Conservation (phyloP, 2,797 vertebrate genomes). For the Schizothorax lantsangensis region DNA sequence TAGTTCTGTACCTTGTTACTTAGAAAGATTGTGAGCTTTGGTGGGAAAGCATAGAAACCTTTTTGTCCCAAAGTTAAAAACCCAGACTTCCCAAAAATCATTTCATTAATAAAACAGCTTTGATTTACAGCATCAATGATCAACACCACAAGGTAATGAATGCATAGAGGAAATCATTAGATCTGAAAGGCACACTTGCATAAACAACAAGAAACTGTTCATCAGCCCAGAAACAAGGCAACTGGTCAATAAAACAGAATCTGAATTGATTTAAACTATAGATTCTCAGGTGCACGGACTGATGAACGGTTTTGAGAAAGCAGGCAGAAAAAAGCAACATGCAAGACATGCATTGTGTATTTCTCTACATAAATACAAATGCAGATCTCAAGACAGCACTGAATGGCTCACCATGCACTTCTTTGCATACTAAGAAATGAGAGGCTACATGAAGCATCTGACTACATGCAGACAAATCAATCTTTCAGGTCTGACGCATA, state of each 20-base stretch:
- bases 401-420: background rate
- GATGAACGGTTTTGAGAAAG: conserved; percentile 25
- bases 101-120: conserved; percentile 14
- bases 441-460: background rate
- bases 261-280: background rate
- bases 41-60: conserved; percentile 14
- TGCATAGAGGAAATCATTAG: background rate
- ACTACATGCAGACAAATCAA: background rate
- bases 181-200: background rate
- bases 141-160: background rate
- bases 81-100: conserved; percentile 16
- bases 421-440: conserved; percentile 3
- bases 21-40: conserved; percentile 39
- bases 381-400: background rate
- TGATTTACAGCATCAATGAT: background rate
- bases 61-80: conserved; percentile 3
- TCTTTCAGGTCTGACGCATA: conserved; percentile 17
- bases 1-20: conserved; percentile 63
- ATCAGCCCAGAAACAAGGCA: conserved; percentile 7
- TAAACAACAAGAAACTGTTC: background rate
- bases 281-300: background rate
- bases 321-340: background rate
- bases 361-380: conserved; percentile 15
- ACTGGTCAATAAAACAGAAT: background rate
- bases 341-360: conserved; percentile 13